phyloP scores from a whole-genome alignment of 2,113 vertebrate genomes.

The Himantopus leucocephalus region DNA sequence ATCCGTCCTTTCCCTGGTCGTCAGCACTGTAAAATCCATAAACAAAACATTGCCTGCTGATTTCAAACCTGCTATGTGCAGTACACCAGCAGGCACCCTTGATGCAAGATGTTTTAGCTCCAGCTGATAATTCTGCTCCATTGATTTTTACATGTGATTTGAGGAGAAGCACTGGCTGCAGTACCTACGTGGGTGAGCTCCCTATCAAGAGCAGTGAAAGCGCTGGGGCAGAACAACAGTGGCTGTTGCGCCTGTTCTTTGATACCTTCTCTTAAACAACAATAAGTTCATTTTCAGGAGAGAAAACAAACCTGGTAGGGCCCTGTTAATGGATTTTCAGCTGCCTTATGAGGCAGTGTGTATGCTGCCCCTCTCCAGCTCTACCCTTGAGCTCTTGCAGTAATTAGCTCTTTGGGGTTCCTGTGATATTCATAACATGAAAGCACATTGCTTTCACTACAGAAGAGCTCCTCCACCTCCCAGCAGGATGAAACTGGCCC shows the following conservation, averaged over 20 bases:
- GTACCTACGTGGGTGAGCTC: background rate
- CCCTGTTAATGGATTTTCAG: background rate
- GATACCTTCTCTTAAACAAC: background rate
- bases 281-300: background rate
- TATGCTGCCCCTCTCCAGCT: background rate
- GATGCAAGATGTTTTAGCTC: background rate
- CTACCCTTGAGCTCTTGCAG: background rate
- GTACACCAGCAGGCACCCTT: background rate
- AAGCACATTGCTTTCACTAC: background rate
- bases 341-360: background rate
- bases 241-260: background rate
- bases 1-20: background rate
- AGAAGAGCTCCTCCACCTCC: background rate
- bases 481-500: background rate
- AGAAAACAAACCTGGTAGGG: background rate
- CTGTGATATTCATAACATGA: background rate
- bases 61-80: background rate
- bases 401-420: background rate
- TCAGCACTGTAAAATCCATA: background rate
- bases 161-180: background rate
- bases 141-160: background rate
- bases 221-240: accelerated
- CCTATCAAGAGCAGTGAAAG: background rate
- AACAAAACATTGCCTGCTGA: background rate
- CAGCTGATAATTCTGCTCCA: constrained; percentile 24